These are phyloP conservation scores for Egretta garzetta DNA, from an alignment of 2,113 vertebrate species.

Conservation along the genomic window DNA sequence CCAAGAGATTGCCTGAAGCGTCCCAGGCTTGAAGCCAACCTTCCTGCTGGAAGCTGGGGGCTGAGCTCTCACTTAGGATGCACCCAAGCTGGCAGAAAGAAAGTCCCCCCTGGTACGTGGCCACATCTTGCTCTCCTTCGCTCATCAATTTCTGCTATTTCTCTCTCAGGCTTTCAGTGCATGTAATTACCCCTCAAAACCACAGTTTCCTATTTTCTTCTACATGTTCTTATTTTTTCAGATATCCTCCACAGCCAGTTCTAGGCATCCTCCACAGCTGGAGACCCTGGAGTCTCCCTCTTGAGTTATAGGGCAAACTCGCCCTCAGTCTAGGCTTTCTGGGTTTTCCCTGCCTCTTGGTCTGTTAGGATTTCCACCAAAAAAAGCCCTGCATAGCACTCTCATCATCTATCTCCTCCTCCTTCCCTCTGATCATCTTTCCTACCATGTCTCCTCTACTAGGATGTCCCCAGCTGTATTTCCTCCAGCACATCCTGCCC, in stretches of 20 bases:
- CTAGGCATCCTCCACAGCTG: not conserved
- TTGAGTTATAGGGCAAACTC: not conserved
- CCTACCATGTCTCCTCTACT: not conserved
- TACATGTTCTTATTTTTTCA: not conserved
- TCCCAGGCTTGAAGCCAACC: not conserved
- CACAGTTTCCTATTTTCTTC: not conserved
- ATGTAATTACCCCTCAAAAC: not conserved
- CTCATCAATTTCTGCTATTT: not conserved
- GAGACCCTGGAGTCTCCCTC: not conserved
- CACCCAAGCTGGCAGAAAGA: not conserved
- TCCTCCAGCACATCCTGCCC: not conserved
- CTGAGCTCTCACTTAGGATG: not conserved
- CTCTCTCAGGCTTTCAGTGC: not conserved
- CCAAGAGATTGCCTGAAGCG: not conserved
- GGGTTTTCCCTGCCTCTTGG: not conserved
- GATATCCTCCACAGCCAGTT: not conserved
- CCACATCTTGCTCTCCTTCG: not conserved
- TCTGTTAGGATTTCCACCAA: not conserved
- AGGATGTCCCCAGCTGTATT: not conserved
- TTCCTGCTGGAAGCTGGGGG: not conserved
- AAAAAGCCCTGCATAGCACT: not conserved
- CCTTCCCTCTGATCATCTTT: not conserved
- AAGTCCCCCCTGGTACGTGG: not conserved
- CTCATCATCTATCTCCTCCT: not conserved
- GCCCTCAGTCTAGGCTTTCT: not conserved